Conservation (phyloP, 2,113 vertebrate species). For the Pimephales promelas region DNA sequence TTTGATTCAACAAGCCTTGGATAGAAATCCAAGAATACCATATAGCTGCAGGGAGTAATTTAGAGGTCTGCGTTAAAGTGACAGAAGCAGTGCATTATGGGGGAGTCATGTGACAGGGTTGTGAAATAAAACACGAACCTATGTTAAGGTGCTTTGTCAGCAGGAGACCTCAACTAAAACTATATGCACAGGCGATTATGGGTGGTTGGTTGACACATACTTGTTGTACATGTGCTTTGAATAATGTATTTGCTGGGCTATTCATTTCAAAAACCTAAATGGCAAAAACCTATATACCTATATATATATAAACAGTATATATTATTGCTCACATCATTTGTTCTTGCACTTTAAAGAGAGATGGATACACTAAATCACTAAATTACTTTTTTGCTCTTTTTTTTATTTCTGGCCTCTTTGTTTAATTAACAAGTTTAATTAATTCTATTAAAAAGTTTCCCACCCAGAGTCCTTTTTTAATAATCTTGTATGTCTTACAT, state of each 20-base stretch:
- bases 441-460: slow-evolving; percentile 14
- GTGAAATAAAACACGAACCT: slow-evolving; percentile 11
- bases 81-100: slow-evolving; percentile 39
- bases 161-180: slow-evolving; percentile 4
- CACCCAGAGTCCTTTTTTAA: slow-evolving; percentile 2
- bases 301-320: too few species aligned
- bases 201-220: not conserved
- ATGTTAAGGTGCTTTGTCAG: slow-evolving; percentile 19
- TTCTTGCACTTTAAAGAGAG: slow-evolving; percentile 12
- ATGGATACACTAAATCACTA: slow-evolving; percentile 8
- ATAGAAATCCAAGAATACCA: slow-evolving; percentile 9
- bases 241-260: not conserved
- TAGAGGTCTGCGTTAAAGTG: slow-evolving; percentile 31
- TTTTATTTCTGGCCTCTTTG: not conserved
- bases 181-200: not conserved
- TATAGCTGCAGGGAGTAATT: slow-evolving; percentile 36
- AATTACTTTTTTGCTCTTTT: not conserved
- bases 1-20: slow-evolving; percentile 16
- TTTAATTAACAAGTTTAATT: slow-evolving; percentile 18
- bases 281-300: too few species aligned
- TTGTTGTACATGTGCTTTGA: not conserved
- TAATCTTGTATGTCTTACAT: not conserved
- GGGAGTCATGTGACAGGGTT: slow-evolving; percentile 29
- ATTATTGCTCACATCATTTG: slow-evolving; percentile 11
- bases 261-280: not conserved